phyloP scores from a whole-genome alignment of 2,797 vertebrate species.

The Cossypha niveicapilla region DNA sequence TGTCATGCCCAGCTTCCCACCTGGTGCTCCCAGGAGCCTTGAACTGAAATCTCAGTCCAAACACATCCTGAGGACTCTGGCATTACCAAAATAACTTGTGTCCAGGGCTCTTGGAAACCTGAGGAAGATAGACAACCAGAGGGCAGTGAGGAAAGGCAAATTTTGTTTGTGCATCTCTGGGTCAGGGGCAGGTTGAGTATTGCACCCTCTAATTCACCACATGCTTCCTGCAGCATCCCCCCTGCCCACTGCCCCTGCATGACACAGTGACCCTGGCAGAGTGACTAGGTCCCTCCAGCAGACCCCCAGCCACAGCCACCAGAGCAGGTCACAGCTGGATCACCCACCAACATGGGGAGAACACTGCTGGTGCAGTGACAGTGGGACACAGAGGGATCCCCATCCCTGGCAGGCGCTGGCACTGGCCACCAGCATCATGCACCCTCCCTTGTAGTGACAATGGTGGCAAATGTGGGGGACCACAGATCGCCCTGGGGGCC shows the following conservation, averaged over 20 bases:
- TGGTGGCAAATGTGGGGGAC: not conserved
- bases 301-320: rapidly evolving
- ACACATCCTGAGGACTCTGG: not conserved
- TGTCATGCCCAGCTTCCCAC: not conserved
- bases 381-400: not conserved
- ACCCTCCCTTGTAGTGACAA: rapidly evolving
- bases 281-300: not conserved
- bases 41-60: not conserved
- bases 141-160: not conserved
- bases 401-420: not conserved
- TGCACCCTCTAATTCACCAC: not conserved
- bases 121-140: not conserved
- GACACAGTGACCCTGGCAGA: rapidly evolving
- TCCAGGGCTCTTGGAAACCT: not conserved
- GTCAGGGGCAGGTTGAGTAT: not conserved
- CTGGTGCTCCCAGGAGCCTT: not conserved
- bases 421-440: not conserved
- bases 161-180: not conserved
- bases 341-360: rapidly evolving
- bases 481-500: not conserved
- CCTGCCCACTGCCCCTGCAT: not conserved
- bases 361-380: rapidly evolving
- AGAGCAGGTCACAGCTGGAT: rapidly evolving
- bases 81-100: not conserved
- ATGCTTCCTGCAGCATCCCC: not conserved